Evolutionary conservation across 2,797 vertebrate genomes (phyloP).

Genomic region (Gobionotothen gibberifrons): DNA sequence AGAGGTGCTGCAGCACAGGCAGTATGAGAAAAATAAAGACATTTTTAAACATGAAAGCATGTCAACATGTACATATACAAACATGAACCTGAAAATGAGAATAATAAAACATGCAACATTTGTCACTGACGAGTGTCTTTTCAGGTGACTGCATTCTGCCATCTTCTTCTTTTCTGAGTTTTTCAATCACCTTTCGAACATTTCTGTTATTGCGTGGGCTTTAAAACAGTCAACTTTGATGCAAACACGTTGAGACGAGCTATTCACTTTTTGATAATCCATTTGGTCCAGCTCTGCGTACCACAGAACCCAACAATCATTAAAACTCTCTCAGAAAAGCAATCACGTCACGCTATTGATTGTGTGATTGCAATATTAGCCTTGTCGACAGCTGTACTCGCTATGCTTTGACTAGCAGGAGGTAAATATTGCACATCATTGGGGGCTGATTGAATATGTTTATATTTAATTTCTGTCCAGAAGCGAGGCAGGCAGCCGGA

Average conservation of each 20-base stretch:
- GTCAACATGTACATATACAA: no score
- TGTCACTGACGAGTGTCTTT: background rate
- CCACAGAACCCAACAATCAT: constrained; percentile 26
- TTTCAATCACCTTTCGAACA: constrained; percentile 4
- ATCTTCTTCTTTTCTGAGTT: background rate
- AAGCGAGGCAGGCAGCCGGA: constrained; percentile 33
- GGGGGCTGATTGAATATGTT: constrained; percentile 72
- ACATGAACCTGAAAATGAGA: no score
- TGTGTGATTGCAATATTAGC: constrained; percentile 62
- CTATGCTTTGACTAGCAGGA: constrained; percentile 59
- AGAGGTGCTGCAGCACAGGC: no score
- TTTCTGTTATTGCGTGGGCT: background rate
- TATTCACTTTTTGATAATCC: constrained; percentile 11
- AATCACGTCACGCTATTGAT: constrained; percentile 57
- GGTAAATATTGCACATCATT: constrained; percentile 58
- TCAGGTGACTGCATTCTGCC: background rate
- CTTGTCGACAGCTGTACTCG: constrained; percentile 55
- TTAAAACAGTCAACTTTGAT: background rate
- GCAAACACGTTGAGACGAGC: background rate
- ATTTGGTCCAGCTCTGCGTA: constrained; percentile 23
- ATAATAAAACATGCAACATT: background rate
- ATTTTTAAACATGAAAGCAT: no score
- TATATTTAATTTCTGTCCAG: constrained; percentile 54
- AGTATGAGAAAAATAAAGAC: no score
- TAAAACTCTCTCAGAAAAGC: constrained; percentile 37